Conservation (phyloP, 2,113 vertebrate species). For the Python bivittatus region DNA sequence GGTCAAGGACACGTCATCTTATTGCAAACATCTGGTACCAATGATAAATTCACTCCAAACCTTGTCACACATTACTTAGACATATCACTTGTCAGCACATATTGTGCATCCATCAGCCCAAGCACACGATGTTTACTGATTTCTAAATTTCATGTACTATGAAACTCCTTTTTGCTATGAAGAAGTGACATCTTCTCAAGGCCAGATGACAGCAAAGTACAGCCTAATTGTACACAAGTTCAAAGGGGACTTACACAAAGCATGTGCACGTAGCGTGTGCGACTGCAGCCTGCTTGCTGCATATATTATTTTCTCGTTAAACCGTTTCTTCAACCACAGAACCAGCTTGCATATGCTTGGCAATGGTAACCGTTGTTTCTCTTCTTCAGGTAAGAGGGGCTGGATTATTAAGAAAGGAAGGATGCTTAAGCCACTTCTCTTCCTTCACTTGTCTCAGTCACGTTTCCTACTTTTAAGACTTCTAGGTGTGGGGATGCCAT, state of each 20-base stretch:
- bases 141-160: constrained; percentile 2
- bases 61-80: neutral
- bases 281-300: neutral
- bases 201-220: neutral
- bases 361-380: neutral
- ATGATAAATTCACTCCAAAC: constrained; percentile 17
- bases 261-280: neutral
- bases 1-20: constrained; percentile 15
- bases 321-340: neutral
- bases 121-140: constrained; percentile 2
- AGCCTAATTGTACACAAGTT: neutral
- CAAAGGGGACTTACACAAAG: neutral
- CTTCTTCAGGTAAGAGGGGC: neutral
- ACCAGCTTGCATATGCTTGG: neutral
- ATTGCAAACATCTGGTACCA: constrained; percentile 30
- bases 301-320: neutral
- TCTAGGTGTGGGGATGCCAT: neutral
- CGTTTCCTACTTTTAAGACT: neutral
- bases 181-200: constrained; percentile 1
- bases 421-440: neutral
- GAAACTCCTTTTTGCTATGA: constrained; percentile 1
- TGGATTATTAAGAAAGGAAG: neutral
- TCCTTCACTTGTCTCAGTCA: neutral
- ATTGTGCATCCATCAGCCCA: constrained; percentile 12
- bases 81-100: constrained; percentile 20